phyloP scores from a whole-genome alignment of 2,888 invertebrate genomes.

The Synanthedon tipuliformis region DNA sequence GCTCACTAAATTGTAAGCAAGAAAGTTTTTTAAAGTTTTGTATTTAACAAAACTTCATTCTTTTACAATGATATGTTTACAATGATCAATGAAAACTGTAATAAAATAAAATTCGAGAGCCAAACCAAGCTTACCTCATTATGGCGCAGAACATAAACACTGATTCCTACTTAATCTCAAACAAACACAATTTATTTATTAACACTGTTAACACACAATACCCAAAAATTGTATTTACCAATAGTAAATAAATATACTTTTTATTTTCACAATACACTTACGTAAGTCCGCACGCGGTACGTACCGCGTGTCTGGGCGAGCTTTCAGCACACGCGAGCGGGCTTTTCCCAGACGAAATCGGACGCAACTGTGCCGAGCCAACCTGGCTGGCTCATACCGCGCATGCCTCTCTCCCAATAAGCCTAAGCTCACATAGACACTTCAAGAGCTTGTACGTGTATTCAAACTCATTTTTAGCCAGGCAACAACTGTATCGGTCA shows the following conservation, averaged over 20 bases:
- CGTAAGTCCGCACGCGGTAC: conserved; percentile 40
- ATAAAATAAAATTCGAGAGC: too few relatives aligned
- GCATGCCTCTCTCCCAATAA: conserved; percentile 57
- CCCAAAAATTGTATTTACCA: too few relatives aligned
- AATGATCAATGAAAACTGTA: too few relatives aligned
- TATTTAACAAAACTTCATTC: too few relatives aligned
- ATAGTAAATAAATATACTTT: not conserved
- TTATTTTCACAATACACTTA: conserved; percentile 28
- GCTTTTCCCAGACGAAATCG: conserved; percentile 24
- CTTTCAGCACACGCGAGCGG: conserved; percentile 20
- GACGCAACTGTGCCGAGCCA: conserved; percentile 38
- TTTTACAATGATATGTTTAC: too few relatives aligned
- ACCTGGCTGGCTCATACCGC: conserved; percentile 32
- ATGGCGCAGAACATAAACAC: not conserved
- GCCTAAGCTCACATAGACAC: conserved; percentile 49
- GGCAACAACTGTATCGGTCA: conserved; percentile 29
- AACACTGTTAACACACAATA: not conserved
- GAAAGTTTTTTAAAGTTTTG: too few relatives aligned
- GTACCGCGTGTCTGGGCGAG: conserved; percentile 6
- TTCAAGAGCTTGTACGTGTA: conserved; percentile 34
- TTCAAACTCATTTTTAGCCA: conserved; percentile 46
- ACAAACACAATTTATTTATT: not conserved
- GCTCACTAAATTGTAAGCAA: too few relatives aligned
- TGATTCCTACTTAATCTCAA: not conserved
- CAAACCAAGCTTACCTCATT: not conserved